Base-by-base conservation (phyloP, 1,140 invertebrate species). In the Habropoda laboriosa region DNA sequence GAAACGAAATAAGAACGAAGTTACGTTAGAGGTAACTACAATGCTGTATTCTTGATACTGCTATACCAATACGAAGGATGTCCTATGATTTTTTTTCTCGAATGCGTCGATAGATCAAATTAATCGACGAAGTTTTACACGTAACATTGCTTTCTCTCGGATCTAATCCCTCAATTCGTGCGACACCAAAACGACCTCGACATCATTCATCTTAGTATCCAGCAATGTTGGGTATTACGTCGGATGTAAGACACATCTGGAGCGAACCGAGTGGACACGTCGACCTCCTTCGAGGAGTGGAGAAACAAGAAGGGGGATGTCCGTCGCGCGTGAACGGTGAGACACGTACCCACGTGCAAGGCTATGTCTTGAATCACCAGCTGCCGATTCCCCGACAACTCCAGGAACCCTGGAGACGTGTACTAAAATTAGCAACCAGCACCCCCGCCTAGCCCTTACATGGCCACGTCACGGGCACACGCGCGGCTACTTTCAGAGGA, bases 361-460 rank as follows among this genome's bases (percentile, higher is more conserved):
- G 80, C 85, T 79, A 78, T 82, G 76, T 80, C 78, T 86, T 82
- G 81, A 89, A 87, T 89, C 84, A 88, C 87, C 90, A 90, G 90
- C 89, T 90, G 90, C 90, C 88, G 86, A 85, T 89, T 83, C 81
- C 82, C 86, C 81, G 84, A 75, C 85, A 72, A 80, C 80, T 87
- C 82, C 84, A 80, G 85, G 79, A 86, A 83, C 85, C 81, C 83
- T 81, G 80, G 82, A 82, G 75, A 88, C 79, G 83, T 12, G 88
- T 68, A 89, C 90, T 90, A 91, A 91, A 91, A 90, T 91, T 91
- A 91, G 89, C 90, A 60, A 81, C 53, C 76, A 73, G 85, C 87
- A 86, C 86, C 87, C 80, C 83, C 79, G 83, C 85, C 70, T 87
- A 87, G 82, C 68, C 85, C 85, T 87, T 87, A 87, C 85, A 87